Percentiles rank a stretch among this genome's conserved stretches.
Conservation (phyloP, 2,888 invertebrate genomes). For the Leptinotarsa peninsularis region DNA sequence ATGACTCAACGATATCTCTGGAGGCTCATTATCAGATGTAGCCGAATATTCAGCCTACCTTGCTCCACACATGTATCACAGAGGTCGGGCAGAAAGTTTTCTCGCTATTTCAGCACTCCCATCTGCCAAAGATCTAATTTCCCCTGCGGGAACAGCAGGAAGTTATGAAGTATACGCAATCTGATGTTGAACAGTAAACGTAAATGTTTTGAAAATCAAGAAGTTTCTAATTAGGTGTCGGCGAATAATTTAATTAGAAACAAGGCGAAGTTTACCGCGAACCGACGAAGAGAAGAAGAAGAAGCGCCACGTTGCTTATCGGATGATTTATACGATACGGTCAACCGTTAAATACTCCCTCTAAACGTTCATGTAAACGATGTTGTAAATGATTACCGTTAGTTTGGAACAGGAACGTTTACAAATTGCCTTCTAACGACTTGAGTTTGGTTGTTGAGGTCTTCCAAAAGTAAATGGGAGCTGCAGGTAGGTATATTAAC, state of each 20-base stretch:
- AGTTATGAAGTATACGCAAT: conserved; percentile 17
- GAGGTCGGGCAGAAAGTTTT: background rate
- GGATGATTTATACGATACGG: conserved; percentile 60
- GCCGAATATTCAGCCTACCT: too few species aligned
- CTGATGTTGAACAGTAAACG: conserved; percentile 29
- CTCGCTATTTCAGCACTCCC: background rate
- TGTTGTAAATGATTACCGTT: conserved; percentile 56
- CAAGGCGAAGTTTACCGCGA: conserved; percentile 56
- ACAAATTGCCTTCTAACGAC: conserved; percentile 56
- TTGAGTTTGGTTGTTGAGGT: conserved; percentile 47
- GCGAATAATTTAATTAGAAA: conserved; percentile 59
- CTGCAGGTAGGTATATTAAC: background rate
- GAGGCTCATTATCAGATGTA: too few species aligned
- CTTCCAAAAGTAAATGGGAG: background rate
- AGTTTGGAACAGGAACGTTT: conserved; percentile 44
- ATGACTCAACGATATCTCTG: too few species aligned
- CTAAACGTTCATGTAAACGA: conserved; percentile 57
- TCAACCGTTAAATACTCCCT: conserved; percentile 57
- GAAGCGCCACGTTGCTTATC: conserved; percentile 54
- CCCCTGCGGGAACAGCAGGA: conserved; percentile 10
- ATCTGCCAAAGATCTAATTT: background rate
- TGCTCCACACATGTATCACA: background rate
- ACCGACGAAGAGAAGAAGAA: conserved; percentile 54
- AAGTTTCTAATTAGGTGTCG: conserved; percentile 59
- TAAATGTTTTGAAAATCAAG: conserved; percentile 52